Base-by-base conservation (phyloP, 2,113 vertebrate species). In the Syngnathus typhle region DNA sequence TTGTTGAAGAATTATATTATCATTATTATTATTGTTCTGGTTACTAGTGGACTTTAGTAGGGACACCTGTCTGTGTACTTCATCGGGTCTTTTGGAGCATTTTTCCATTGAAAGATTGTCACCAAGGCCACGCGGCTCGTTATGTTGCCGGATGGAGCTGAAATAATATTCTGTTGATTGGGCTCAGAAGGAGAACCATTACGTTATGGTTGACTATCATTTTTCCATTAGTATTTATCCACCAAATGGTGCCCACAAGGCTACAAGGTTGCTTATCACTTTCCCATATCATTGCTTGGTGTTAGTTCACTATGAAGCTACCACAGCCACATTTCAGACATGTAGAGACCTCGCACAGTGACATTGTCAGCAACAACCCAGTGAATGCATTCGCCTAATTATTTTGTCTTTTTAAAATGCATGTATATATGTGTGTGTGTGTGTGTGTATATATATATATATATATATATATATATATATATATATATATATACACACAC, bases 1-100 rank as follows among this genome's bases (percentile, higher is more conserved):
- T 56, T 32, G 74, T 74, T 11, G 49, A 67, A 79, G 38, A 76
- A 65, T 81, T 61, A 72, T 65, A 69, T 15, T 61, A 72, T 63
- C 68, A 11, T 64, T 69, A 21, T 63, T 71, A 16, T 70, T 73
- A 69, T 64, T 82, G 79, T 83, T 86, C 78, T 83, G 77, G 72
- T 80, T 82, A 83, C 65, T 86, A 76, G 82, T 87, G 64, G 84
- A 83, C 74, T 84, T 85, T 80, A 79, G 75, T 89, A 72, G 82
- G 88, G 87, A 56, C 78, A 77, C 81, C 79, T 74, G 74, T 87
- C 72, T 77, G 81, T 88, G 84, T 85, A 72, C 59, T 73, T 75
- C 78, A 75, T 84, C 77, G 73, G 76, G 82, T 75, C 65, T 64
- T 66, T 82, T 37, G 16, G 58, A 78, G 32, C 63, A 11, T 74